phyloP scores from a whole-genome alignment of 1,140 invertebrate genomes.

The Oncopeltus fasciatus region DNA sequence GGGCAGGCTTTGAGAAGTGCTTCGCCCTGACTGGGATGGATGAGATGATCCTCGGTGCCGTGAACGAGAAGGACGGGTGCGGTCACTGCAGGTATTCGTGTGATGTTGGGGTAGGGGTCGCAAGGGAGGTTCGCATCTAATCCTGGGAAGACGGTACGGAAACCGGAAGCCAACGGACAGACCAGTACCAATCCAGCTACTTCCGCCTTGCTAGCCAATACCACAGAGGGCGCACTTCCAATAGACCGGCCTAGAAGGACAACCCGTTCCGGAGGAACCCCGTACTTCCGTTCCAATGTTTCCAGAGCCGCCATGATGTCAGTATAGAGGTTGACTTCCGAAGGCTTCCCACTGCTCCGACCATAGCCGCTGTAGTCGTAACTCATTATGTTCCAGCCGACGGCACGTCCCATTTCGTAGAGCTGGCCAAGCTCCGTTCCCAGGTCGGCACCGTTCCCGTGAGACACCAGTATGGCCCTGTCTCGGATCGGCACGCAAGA shows the following conservation, averaged over 20 bases:
- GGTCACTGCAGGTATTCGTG: conserved; percentile 53
- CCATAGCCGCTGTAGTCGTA: conserved; percentile 62
- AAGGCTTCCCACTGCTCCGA: conserved; percentile 45
- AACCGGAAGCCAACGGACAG: conserved; percentile 19
- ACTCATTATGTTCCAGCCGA: conserved; percentile 60
- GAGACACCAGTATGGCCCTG: conserved; percentile 52
- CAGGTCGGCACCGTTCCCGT: conserved; percentile 52
- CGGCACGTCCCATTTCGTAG: conserved; percentile 45
- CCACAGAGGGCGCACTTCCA: conserved; percentile 52
- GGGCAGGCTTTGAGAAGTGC: conserved; percentile 55
- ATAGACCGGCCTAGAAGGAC: conserved; percentile 60
- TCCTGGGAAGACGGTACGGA: conserved; percentile 16
- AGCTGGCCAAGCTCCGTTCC: conserved; percentile 58
- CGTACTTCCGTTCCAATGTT: conserved; percentile 41
- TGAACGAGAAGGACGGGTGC: conserved; percentile 61
- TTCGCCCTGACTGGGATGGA: conserved; percentile 55
- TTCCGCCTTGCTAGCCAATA: conserved; percentile 47
- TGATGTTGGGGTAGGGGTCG: conserved; percentile 28
- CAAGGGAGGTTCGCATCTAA: conserved; percentile 9
- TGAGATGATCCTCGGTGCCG: conserved; percentile 63
- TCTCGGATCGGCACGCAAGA: neutral
- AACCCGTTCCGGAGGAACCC: conserved; percentile 47
- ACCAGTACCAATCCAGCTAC: conserved; percentile 50
- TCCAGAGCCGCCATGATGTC: conserved; percentile 57
- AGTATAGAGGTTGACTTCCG: conserved; percentile 61